Conservation (phyloP, 2,113 vertebrate genomes). For the Sorex fumeus region DNA sequence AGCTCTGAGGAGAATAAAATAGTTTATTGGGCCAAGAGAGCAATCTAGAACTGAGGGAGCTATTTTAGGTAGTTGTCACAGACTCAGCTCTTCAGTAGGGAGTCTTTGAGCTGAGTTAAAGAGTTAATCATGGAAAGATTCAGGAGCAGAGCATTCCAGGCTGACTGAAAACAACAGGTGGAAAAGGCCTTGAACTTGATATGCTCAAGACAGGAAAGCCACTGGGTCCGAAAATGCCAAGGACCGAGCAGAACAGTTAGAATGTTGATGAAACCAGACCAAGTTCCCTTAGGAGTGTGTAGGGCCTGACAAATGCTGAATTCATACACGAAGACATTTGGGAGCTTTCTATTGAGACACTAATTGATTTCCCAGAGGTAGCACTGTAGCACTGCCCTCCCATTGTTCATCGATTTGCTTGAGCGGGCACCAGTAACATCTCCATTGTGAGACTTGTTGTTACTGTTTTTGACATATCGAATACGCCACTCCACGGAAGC, state of each 20-base stretch:
- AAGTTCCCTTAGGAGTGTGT: neutral
- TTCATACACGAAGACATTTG: neutral
- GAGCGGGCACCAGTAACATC: no score
- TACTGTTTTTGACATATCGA: no score
- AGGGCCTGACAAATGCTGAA: neutral
- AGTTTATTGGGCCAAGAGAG: neutral
- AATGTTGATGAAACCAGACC: neutral
- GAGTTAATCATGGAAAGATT: constrained; percentile 10
- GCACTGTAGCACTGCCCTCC: no score
- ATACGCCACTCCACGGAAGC: no score
- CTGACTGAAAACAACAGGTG: neutral
- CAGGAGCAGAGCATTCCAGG: neutral
- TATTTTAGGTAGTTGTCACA: constrained; percentile 24
- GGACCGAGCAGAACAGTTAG: neutral
- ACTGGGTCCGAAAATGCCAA: neutral
- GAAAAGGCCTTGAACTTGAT: neutral
- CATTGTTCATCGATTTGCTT: no score
- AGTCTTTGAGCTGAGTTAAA: constrained; percentile 22
- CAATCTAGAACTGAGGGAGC: neutral
- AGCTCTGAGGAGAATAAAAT: constrained; percentile 22
- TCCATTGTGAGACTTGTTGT: no score
- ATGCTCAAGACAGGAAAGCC: neutral
- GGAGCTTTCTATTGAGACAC: constrained; percentile 24
- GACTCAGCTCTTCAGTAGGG: neutral
- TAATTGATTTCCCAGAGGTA: no score